Conservation (phyloP, 2,113 vertebrate species). For the Dolichotis patagonum region DNA sequence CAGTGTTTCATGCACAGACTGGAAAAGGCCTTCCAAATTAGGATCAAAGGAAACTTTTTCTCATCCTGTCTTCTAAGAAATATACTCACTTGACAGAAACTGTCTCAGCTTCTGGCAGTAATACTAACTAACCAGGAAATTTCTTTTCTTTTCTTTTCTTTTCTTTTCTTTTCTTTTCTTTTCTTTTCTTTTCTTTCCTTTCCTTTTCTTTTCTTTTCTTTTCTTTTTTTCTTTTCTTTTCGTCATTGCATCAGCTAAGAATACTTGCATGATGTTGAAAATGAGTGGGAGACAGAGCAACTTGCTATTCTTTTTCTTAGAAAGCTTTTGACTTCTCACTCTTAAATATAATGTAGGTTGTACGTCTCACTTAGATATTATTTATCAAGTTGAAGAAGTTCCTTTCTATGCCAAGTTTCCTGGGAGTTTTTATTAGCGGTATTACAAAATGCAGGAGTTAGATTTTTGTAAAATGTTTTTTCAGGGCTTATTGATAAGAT, state of each 20-base stretch:
- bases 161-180: neutral
- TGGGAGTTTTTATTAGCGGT: neutral
- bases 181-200: neutral
- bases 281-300: rapidly evolving
- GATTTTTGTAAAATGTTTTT: neutral
- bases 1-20: neutral
- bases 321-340: neutral
- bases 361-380: neutral
- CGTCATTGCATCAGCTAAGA: neutral
- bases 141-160: neutral
- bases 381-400: neutral
- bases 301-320: neutral
- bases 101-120: neutral
- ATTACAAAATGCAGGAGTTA: neutral
- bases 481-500: neutral
- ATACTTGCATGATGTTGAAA: neutral
- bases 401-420: neutral
- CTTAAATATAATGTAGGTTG: neutral
- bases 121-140: neutral
- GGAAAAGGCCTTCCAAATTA: neutral
- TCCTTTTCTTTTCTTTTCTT: neutral
- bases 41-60: neutral
- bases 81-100: neutral
- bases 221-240: neutral
- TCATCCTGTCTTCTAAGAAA: neutral